Base-by-base conservation (phyloP, 2,888 invertebrate species). In the Xestia ashworthii region DNA sequence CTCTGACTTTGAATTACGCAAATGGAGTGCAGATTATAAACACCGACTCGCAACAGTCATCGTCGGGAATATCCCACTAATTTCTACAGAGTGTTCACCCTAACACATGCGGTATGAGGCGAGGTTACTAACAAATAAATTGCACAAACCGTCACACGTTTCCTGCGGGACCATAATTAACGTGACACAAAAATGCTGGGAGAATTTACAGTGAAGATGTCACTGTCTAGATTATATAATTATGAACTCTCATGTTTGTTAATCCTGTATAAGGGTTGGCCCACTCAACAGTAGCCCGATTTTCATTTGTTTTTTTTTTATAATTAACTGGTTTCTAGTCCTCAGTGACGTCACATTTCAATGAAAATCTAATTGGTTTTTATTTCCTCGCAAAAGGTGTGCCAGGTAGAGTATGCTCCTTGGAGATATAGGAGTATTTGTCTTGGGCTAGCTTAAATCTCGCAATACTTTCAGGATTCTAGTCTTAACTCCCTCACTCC, bases 151-250 rank as follows among this genome's bases (percentile, higher is more conserved):
- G 82, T 82, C 82, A 74, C 85, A 81, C 81, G 82, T 87, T 92
- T 92, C 91, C 92, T 89, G 85, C 71, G 85, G 85, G 81, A 78
- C 85, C 87, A 92, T 93, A 93, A 93, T 93, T 93, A 93, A 92
- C 89, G 89, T 90, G 90, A 91, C 92, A 87, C 88, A 88, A 91
- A 93, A 92, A 92, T 92, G 91, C 88, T 87, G 88, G 87, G 69
- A 74, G 65, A 72, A 87, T 88, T 86, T 76, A 76, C 65, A 70
- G 71, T 67, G 55, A 84, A 73, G 79, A 82, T 83, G 64, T 77
- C 75, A 78, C 32, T 74, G 72, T 74, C 58, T 73, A 71, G 66
- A 83, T 85, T 70, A 71, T 73, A 65, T 66, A n/a, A n/a, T n/a
- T n/a, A 73, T 70, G 41, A 77, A 71, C 68, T 66, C 65, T 58